These are phyloP conservation scores for Litoditis marina DNA, from an alignment of 2,888 invertebrate species.

Conservation along the genomic window DNA sequence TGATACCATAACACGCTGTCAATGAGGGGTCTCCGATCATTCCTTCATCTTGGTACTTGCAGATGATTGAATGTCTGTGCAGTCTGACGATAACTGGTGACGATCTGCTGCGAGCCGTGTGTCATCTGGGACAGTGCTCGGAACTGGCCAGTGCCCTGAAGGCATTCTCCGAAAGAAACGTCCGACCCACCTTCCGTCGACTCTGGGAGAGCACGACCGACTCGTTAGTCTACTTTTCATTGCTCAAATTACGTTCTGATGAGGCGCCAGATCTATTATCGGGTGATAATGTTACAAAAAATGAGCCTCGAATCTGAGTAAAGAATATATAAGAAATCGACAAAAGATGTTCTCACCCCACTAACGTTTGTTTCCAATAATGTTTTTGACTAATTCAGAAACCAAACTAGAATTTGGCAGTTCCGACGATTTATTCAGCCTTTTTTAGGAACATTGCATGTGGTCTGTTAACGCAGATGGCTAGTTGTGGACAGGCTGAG, in stretches of 20 bases:
- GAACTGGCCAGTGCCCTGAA: slow-evolving; percentile 29
- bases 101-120: slow-evolving; percentile 26
- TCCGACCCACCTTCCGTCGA: slow-evolving; percentile 32
- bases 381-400: no score
- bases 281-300: neutral
- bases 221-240: slow-evolving; percentile 12
- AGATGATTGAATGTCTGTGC: slow-evolving; percentile 27
- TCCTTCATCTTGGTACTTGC: no score
- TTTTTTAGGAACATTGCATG: slow-evolving; percentile 25
- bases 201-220: slow-evolving; percentile 36
- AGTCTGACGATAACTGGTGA: slow-evolving; percentile 29
- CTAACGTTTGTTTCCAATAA: no score
- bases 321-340: no score
- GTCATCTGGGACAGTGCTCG: slow-evolving; percentile 17
- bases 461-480: slow-evolving; percentile 27
- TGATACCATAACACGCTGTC: no score
- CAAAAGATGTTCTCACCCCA: no score
- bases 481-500: slow-evolving; percentile 21
- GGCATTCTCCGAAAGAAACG: slow-evolving; percentile 27
- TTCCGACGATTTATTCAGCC: neutral
- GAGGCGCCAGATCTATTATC: neutral
- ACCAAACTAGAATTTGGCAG: no score
- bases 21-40: no score
- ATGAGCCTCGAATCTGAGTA: no score
- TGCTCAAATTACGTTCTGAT: neutral